Evolutionary conservation across 64 coral and sea anemone genomes (phyloP), one percentile per base, ranked within the genome.

Genomic region (Anthopleura sola): DNA sequence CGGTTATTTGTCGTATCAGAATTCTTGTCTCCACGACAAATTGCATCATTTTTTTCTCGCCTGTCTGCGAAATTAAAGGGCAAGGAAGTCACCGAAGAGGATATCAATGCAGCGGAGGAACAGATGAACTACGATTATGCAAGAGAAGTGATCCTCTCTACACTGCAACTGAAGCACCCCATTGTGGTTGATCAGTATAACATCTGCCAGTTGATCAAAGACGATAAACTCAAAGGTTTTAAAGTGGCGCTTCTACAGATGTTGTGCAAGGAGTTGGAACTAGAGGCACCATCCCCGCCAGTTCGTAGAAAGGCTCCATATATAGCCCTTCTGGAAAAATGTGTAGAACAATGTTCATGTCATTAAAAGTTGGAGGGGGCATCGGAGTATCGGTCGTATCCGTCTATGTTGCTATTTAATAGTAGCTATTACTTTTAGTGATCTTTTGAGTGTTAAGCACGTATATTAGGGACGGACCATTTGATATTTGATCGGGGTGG

Each of bases 41-140:
- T 93, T 7, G 77, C 86, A 6, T 93, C 91, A 13, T 87, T 36
- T 84, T 93, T 93, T 51, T 93, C 55, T 1, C 53, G 91, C 75
- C 23, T 88, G 2, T 55, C 91, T 48, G 53, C 86, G 2, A 86
- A 93, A 49, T 10, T n/a, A 19, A 29, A 71, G 18, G 71, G 85
- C 49, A 62, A 93, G 78, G 36, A 23, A 44, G 68, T 87, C 58
- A 86, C 55, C 2, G 75, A 79, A 21, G 68, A 86, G 48, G 76
- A 86, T 71, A 14, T 40, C 1, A 9, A 60, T 21, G 90, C 78
- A 33, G 83, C 53, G 49, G 54, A 91, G 55, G 89, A 91, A 38
- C 47, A 86, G 36, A 36, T 10, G 2, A 91, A 86, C 56, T 91
- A 80, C 20, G 49, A 6, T 20, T 1, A 1, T 7, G 62, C 84